Base-by-base conservation (phyloP, 2,113 vertebrate genomes). In the Oncorhynchus kisutch region DNA sequence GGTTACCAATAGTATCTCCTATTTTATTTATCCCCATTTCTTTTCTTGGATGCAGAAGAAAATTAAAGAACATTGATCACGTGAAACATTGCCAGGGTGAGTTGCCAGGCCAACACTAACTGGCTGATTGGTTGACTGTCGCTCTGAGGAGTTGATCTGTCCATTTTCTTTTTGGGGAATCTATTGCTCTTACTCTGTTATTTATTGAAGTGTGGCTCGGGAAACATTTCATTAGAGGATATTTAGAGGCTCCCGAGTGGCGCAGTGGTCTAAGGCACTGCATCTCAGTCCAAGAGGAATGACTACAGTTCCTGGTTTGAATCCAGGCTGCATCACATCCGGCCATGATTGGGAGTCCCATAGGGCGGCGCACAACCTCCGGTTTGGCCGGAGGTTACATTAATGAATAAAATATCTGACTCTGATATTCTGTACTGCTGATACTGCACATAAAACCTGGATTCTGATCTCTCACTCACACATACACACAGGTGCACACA, bases 21-120 rank as follows among this genome's bases (percentile, higher is more conserved):
- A 45, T 88, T 78, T 79, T 83, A 49, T 79, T 80, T 84, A 80
- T 82, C 65, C 76, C 68, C 76, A 83, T 74, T 69, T 67, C 82
- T 84, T 86, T 45, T 88, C 90, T 81, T 79, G 49, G 54, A 94
- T 94, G 93, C 93, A 92, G 93, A 88, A 94, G 93, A 95, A 95
- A 95, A 96, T 95, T 94, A 94, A 93, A 94, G 91, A 93, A 94
- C 94, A 96, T 95, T 91, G 92, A 96, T 96, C 94, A 95, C 92
- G 94, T 93, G 94, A 92, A 89, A 90, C 90, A 91, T 92, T 87
- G 76, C 78, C 90, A 91, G 91, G 93, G 92, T 92, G 93, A 91
- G 89, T 91, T 91, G 94, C 94, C 94, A 95, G 94, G 93, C 93
- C 95, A 94, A 95, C 95, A 93, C 93, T 95, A 94, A 94, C 74